These are phyloP conservation scores for Brevimyrus niger DNA, from an alignment of 2,113 vertebrate genomes.

Conservation along the genomic window DNA sequence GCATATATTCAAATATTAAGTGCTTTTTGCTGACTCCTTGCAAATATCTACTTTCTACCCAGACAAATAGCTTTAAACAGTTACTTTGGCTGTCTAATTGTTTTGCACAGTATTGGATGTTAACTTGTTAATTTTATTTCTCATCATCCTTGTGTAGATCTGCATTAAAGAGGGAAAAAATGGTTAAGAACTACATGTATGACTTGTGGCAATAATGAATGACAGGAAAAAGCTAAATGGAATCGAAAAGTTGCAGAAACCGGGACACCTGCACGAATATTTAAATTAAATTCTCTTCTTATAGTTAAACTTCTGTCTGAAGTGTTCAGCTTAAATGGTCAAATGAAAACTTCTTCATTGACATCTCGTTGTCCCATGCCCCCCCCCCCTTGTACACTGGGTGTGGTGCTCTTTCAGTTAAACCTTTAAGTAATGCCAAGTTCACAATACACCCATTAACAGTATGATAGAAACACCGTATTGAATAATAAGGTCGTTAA, in stretches of 20 bases:
- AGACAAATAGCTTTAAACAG: not conserved
- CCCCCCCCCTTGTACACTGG: not conserved
- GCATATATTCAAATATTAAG: not conserved
- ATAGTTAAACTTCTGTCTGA: not conserved
- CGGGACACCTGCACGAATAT: not conserved
- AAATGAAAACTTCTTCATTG: not conserved
- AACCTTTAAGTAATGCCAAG: not conserved
- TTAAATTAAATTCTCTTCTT: not conserved
- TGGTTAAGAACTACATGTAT: not conserved
- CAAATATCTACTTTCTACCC: not conserved
- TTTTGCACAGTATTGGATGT: not conserved
- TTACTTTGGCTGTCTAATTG: not conserved
- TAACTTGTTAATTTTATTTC: not conserved
- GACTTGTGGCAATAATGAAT: not conserved
- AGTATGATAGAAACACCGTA: not conserved
- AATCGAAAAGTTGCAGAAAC: not conserved
- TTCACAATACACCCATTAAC: not conserved
- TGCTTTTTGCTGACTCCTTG: not conserved
- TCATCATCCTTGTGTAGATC: not conserved
- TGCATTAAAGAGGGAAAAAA: not conserved
- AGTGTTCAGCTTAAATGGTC: not conserved
- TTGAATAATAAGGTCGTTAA: not conserved
- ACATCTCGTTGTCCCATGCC: not conserved
- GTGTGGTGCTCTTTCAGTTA: not conserved
- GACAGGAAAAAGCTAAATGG: not conserved